Evolutionary conservation across 2,888 invertebrate genomes (phyloP), one percentile per base, ranked within the genome.

Genomic region (Ellobium chinense): DNA sequence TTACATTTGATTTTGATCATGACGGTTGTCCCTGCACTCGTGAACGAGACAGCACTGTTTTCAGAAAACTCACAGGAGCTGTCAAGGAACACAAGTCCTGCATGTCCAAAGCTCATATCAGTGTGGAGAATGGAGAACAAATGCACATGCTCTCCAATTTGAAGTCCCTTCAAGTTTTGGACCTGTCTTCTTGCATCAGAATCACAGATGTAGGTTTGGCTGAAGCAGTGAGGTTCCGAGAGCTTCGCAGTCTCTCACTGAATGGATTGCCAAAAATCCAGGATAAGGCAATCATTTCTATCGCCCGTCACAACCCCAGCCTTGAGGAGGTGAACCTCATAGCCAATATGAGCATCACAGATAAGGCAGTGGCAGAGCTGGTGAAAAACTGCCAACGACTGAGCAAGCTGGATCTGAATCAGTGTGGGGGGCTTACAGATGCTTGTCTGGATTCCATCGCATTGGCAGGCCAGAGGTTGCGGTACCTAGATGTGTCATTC

Each of bases 131-230:
- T 31, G 82, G 78, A 21, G 83, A 84, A 9, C 78, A 85, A 5
- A 72, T 84, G 24, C 83, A 78, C 60, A 81, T 82, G 34, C 81
- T 91, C 7, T 85, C 85, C 70, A 88, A 88, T 81, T 83, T 92
- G 75, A 77, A 84, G 77, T 88, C 90, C 37, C 93, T 96, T 1
- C 93, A 93, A 81, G 93, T 94, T 69, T 93, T 96, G 7, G 95
- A 96, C 89, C 93, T 96, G 24, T 94, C 95, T 81, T 95, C 95
- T 0, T 96, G 96, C 89, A 95, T 95, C 85, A 95, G 94, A 91
- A 95, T 96, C 75, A 95, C 96, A 27, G 96, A 96, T 92, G 95
- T 95, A 0, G 95, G 96, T 83, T 90, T 96, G 14, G 95, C 94
- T 82, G 95, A 95, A 87, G 95, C 95, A 58, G 94, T 96, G 83